Conservation (phyloP, 2,113 vertebrate genomes). For the Clarias macrocephalus region DNA sequence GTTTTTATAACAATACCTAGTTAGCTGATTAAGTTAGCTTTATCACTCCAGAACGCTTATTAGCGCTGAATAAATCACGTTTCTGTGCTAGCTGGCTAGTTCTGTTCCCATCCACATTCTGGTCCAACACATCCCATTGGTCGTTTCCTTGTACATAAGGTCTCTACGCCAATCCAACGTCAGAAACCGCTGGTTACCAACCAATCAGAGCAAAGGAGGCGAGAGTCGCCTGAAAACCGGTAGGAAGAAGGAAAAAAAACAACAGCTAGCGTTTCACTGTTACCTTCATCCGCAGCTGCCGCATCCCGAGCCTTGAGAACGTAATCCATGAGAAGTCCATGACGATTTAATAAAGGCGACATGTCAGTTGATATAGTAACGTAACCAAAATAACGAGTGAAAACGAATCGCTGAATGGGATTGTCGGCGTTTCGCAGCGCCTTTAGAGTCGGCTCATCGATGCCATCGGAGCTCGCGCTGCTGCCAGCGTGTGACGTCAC, state of each 20-base stretch:
- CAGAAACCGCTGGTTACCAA: background rate
- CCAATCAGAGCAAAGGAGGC: background rate
- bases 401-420: background rate
- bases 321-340: background rate
- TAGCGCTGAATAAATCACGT: background rate
- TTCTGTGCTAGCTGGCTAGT: background rate
- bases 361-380: background rate
- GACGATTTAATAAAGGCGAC: too few species aligned
- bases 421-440: background rate
- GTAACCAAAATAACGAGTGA: background rate
- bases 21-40: background rate
- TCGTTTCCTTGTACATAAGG: background rate
- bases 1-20: background rate
- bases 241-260: background rate
- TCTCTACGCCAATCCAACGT: background rate
- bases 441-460: background rate
- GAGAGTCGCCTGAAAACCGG: background rate
- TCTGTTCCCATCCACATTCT: background rate
- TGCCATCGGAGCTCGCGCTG: background rate
- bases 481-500: constrained; percentile 12
- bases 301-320: constrained; percentile 28
- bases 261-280: background rate
- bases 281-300: constrained; percentile 38
- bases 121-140: background rate
- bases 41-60: background rate